Conservation (phyloP, 2,113 vertebrate genomes). For the Todiramphus chloris region DNA sequence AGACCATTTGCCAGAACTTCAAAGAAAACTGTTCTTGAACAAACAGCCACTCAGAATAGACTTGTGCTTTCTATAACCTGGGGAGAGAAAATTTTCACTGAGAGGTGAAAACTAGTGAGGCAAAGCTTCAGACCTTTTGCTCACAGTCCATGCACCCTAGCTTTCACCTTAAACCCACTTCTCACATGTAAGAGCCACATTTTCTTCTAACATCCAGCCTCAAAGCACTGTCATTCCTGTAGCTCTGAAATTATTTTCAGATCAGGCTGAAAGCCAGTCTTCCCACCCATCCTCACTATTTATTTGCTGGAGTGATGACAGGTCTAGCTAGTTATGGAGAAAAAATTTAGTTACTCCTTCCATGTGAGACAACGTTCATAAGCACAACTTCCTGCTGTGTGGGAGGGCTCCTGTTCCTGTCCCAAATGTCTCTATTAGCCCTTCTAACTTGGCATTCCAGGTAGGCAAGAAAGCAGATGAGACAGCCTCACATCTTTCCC, state of each 20-base stretch:
- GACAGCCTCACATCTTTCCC: background rate
- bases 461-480: background rate
- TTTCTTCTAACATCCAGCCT: background rate
- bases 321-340: background rate
- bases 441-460: background rate
- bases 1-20: background rate
- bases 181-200: background rate
- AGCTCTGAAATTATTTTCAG: constrained; percentile 8
- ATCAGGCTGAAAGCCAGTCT: background rate
- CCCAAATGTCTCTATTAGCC: background rate
- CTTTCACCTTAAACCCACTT: background rate
- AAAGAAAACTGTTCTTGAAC: background rate
- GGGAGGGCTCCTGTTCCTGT: background rate
- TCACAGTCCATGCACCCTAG: background rate
- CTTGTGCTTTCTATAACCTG: background rate
- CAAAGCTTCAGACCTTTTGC: background rate
- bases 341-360: background rate
- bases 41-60: background rate
- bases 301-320: constrained; percentile 20
- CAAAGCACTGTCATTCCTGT: background rate
- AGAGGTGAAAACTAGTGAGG: background rate
- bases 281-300: constrained; percentile 1
- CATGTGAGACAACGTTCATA: background rate
- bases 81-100: background rate
- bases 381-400: background rate